A percentile compares a stretch with the other conserved stretches of the same genome.
These are phyloP conservation scores for Engystomops pustulosus DNA, from an alignment of 2,113 vertebrate species.

Conservation along the genomic window DNA sequence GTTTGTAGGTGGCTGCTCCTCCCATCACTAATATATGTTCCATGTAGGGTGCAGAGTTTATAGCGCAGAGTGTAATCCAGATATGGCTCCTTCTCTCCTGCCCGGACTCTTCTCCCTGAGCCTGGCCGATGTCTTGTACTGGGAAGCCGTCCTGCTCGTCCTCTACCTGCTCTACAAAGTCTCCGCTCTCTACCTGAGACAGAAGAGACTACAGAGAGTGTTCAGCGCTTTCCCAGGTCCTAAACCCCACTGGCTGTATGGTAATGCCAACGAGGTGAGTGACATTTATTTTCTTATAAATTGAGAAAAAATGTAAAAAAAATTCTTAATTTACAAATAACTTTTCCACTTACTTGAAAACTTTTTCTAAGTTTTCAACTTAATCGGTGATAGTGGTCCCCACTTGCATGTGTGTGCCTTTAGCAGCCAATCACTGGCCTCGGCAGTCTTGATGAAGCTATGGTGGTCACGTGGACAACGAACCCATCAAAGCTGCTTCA, in stretches of 20 bases:
- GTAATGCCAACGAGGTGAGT: slow-evolving; percentile 74
- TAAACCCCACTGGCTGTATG: slow-evolving; percentile 72
- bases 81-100: slow-evolving; percentile 34
- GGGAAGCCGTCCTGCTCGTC: slow-evolving; percentile 61
- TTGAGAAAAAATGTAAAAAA: too few relatives aligned
- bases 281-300: too few relatives aligned
- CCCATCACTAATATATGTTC: not conserved
- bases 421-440: too few relatives aligned
- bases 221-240: slow-evolving; percentile 76
- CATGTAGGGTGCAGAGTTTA: not conserved
- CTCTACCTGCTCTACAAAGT: slow-evolving; percentile 67
- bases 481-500: too few relatives aligned
- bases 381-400: too few relatives aligned
- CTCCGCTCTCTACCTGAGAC: slow-evolving; percentile 62
- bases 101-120: slow-evolving; percentile 38
- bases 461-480: too few relatives aligned
- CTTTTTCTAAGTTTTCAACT: too few relatives aligned
- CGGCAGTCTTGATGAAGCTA: too few relatives aligned
- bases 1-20: not conserved
- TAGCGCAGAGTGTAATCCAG: not conserved
- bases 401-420: too few relatives aligned
- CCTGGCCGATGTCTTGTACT: slow-evolving; percentile 63
- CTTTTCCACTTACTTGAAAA: too few relatives aligned
- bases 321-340: too few relatives aligned
- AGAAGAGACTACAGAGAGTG: slow-evolving; percentile 63